phyloP scores from a whole-genome alignment of 30 jellyfish, hydroid and myxozoan genomes.

The Aurelia sp. region DNA sequence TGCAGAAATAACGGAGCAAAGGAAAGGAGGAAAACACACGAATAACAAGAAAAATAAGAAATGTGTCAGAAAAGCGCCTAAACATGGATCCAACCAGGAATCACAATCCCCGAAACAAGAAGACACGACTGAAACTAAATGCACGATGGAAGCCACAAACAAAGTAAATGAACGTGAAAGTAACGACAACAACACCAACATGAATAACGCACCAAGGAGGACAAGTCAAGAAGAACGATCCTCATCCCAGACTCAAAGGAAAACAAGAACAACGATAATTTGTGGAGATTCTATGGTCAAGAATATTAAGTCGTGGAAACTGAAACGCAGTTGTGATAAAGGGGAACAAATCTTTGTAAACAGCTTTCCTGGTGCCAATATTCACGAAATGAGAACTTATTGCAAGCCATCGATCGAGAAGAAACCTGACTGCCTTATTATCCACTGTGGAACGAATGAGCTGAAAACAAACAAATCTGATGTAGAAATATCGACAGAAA shows the following conservation, averaged over 20 bases:
- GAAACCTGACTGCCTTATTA: slow-evolving; percentile 22
- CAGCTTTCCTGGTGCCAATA: slow-evolving; percentile 20
- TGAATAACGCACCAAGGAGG: no score
- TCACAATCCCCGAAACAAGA: no score
- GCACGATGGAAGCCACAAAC: no score
- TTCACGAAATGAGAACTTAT: slow-evolving; percentile 13
- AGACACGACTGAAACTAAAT: no score
- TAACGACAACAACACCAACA: no score
- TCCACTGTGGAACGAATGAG: slow-evolving; percentile 25
- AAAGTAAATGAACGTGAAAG: no score
- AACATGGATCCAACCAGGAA: no score
- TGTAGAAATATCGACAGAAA: slow-evolving; percentile 21
- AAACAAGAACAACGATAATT: slow-evolving; percentile 17
- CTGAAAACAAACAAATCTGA: slow-evolving; percentile 13
- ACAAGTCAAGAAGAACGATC: no score
- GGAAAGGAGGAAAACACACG: no score
- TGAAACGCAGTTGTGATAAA: slow-evolving; percentile 20
- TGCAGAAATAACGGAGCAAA: no score
- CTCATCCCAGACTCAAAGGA: slow-evolving; percentile 5
- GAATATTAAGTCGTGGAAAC: not conserved
- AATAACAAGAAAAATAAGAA: no score
- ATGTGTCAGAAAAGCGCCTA: no score
- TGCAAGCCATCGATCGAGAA: slow-evolving; percentile 25
- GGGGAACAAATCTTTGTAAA: slow-evolving; percentile 9
- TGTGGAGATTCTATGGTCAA: slow-evolving; percentile 17